phyloP scores from a whole-genome alignment of 1,140 invertebrate species.

The Hylaeus volcanicus region DNA sequence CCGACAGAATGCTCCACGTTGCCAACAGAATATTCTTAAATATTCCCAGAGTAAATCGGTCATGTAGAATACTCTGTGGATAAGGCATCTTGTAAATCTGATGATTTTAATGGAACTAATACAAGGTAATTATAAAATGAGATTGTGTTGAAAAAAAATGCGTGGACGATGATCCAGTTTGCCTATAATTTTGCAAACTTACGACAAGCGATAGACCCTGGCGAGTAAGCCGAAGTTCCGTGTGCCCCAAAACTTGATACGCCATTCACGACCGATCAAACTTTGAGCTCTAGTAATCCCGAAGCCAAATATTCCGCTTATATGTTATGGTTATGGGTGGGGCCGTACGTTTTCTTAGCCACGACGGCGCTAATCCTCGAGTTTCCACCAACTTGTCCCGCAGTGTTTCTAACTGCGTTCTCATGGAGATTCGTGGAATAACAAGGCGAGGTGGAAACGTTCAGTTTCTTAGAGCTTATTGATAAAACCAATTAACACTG shows the following conservation, averaged over 20 bases:
- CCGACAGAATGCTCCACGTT: too few species aligned
- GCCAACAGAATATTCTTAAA: too few species aligned
- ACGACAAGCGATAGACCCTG: constrained; percentile 15
- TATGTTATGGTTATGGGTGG: constrained; percentile 72
- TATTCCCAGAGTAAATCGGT: too few species aligned
- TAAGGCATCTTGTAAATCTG: too few species aligned
- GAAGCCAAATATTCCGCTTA: constrained; percentile 75
- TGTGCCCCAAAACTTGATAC: constrained; percentile 76
- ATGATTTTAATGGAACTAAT: too few species aligned
- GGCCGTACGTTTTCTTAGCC: constrained; percentile 69
- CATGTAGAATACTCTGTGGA: too few species aligned
- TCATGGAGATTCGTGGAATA: neutral
- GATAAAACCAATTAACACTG: too few species aligned
- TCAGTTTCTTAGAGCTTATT: neutral
- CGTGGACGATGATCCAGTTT: constrained; percentile 6
- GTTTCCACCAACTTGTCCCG: constrained; percentile 59
- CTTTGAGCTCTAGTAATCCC: constrained; percentile 77
- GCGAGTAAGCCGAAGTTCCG: constrained; percentile 68
- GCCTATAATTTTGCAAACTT: constrained; percentile 32
- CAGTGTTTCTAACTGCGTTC: neutral
- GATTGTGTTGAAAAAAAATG: neutral
- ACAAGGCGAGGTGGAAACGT: neutral
- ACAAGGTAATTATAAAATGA: too few species aligned
- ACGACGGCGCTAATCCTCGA: constrained; percentile 64
- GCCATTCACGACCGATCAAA: constrained; percentile 78